phyloP scores from a whole-genome alignment of 2,888 invertebrate genomes.

The Argyresthia goedartella region DNA sequence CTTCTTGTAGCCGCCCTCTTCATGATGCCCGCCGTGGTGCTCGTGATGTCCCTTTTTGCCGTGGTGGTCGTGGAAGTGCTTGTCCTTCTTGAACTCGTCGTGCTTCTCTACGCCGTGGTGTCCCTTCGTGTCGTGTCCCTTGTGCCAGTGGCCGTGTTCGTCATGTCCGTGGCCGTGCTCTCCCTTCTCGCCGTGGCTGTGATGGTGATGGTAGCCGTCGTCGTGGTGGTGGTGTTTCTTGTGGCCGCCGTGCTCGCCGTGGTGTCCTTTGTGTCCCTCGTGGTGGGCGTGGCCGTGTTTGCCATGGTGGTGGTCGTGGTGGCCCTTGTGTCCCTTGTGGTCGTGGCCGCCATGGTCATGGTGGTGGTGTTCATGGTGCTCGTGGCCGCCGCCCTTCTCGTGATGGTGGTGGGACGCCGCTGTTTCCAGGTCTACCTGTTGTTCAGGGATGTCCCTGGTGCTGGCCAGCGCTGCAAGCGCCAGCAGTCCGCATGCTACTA shows the following conservation, averaged over 20 bases:
- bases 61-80: slow-evolving; percentile 87
- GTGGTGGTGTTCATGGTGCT: slow-evolving; percentile 74
- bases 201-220: slow-evolving; percentile 74
- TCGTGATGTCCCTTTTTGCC: slow-evolving; percentile 83
- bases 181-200: slow-evolving; percentile 74
- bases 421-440: slow-evolving; percentile 60
- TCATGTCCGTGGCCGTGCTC: slow-evolving; percentile 70
- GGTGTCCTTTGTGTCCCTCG: slow-evolving; percentile 71
- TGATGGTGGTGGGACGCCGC: slow-evolving; percentile 54
- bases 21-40: slow-evolving; percentile 82
- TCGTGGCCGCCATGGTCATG: slow-evolving; percentile 74
- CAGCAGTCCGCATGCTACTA: slow-evolving; percentile 49
- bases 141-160: slow-evolving; percentile 78
- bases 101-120: slow-evolving; percentile 86
- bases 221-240: slow-evolving; percentile 76
- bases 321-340: slow-evolving; percentile 77
- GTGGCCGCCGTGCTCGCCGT: slow-evolving; percentile 73
- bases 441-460: slow-evolving; percentile 59
- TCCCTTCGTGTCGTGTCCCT: slow-evolving; percentile 87
- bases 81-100: slow-evolving; percentile 87
- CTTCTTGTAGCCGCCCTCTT: slow-evolving; percentile 83
- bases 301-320: slow-evolving; percentile 75
- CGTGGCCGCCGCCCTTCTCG: slow-evolving; percentile 72
- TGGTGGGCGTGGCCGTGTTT: slow-evolving; percentile 80
- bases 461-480: slow-evolving; percentile 60